Evolutionary conservation across 2,113 vertebrate species (phyloP).

Genomic region (Platichthys flesus): DNA sequence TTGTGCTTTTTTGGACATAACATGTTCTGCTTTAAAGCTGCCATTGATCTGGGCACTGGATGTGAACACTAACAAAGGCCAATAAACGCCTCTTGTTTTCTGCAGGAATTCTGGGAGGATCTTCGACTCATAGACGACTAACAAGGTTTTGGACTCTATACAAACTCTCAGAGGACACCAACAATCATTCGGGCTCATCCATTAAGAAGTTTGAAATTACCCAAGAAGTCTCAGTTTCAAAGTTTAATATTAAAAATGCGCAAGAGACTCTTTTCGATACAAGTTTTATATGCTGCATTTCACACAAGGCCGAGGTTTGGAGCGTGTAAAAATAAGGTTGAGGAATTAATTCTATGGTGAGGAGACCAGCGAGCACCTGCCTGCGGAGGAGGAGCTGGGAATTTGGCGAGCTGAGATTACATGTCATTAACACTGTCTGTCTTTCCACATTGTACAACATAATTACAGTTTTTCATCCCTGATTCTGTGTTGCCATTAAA

Average conservation of each 20-base stretch:
- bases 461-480: slow-evolving; percentile 34
- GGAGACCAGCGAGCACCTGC: not conserved
- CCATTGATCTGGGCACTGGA: slow-evolving; percentile 54
- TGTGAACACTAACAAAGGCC: slow-evolving; percentile 59
- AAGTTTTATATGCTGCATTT: not conserved
- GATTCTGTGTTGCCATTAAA: slow-evolving; percentile 14
- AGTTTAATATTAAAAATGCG: not conserved
- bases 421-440: slow-evolving; percentile 21
- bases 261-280: not conserved
- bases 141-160: slow-evolving; percentile 33
- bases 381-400: slow-evolving; percentile 21
- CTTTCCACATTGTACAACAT: slow-evolving; percentile 26
- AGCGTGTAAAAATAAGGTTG: no score
- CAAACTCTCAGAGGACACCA: slow-evolving; percentile 31
- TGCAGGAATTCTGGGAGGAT: slow-evolving; percentile 32
- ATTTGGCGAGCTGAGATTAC: slow-evolving; percentile 53
- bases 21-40: slow-evolving; percentile 36
- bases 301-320: not conserved
- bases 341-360: slow-evolving; percentile 8
- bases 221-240: slow-evolving; percentile 4
- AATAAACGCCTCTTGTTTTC: slow-evolving; percentile 53
- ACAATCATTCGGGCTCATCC: slow-evolving; percentile 10
- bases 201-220: slow-evolving; percentile 35
- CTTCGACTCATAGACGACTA: slow-evolving; percentile 24
- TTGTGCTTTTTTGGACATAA: slow-evolving; percentile 43